Evolutionary conservation across 2,888 invertebrate genomes (phyloP).

Genomic region (Lycophotia porphyrea): DNA sequence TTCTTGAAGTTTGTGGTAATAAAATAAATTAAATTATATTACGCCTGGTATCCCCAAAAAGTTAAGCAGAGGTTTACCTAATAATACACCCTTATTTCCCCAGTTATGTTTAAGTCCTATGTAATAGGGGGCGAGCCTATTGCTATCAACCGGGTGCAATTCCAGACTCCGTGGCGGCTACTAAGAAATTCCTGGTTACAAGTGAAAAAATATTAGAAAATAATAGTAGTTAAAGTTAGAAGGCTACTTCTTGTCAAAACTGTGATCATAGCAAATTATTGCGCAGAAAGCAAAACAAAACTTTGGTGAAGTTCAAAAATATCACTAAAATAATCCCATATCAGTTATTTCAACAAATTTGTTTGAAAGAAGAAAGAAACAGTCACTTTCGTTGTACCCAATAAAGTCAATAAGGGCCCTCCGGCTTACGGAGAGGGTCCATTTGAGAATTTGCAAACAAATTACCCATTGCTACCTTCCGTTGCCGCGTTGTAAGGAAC

Average conservation of each 20-base stretch:
- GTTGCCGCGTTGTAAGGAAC: background rate
- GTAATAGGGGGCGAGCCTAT: too few relatives aligned
- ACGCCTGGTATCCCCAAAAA: too few relatives aligned
- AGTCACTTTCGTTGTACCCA: background rate
- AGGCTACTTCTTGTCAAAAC: background rate
- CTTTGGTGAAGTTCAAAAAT: background rate
- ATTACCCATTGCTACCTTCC: conserved; percentile 5
- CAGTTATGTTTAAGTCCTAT: too few relatives aligned
- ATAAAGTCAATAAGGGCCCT: conserved; percentile 21
- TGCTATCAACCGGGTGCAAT: too few relatives aligned
- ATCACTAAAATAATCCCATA: background rate
- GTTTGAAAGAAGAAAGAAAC: background rate
- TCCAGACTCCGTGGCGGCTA: too few relatives aligned
- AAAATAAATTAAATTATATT: too few relatives aligned
- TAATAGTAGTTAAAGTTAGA: background rate
- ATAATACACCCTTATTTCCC: too few relatives aligned
- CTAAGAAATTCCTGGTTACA: too few relatives aligned
- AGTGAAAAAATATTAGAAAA: too few relatives aligned
- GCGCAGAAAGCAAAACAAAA: background rate
- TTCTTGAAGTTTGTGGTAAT: too few relatives aligned
- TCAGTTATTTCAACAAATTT: background rate
- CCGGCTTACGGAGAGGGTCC: background rate
- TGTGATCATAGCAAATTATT: too few relatives aligned
- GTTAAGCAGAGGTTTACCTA: too few relatives aligned
- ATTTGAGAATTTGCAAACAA: conserved; percentile 41